phyloP scores from a whole-genome alignment of 2,113 vertebrate genomes.

The Sardina pilchardus region DNA sequence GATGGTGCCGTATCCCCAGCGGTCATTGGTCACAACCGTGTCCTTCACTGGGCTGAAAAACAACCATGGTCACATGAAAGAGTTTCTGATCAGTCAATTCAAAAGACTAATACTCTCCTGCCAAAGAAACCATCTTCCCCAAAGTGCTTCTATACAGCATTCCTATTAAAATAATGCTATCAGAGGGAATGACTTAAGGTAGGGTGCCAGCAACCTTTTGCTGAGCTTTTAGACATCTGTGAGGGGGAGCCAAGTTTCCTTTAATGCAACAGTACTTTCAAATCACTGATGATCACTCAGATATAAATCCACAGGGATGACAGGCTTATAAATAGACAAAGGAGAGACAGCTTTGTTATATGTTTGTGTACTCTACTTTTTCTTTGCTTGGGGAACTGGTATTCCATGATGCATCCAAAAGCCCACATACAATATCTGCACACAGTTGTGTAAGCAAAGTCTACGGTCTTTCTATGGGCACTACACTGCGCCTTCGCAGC shows the following conservation, averaged over 20 bases:
- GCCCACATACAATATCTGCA: neutral
- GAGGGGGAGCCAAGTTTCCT: neutral
- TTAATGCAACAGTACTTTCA: neutral
- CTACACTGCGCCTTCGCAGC: neutral
- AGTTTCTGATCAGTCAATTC: neutral
- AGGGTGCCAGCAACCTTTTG: neutral
- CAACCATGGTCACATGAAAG: neutral
- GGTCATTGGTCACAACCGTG: constrained; percentile 92
- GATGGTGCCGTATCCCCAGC: constrained; percentile 83
- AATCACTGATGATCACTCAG: neutral
- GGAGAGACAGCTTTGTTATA: neutral
- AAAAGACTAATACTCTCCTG: neutral
- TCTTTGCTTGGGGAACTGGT: neutral
- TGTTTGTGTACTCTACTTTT: neutral
- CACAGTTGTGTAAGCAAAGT: neutral
- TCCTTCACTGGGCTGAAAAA: constrained; percentile 83
- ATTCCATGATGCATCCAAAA: neutral
- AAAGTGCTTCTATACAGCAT: neutral
- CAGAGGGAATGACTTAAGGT: neutral
- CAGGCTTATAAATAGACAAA: neutral
- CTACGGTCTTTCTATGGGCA: neutral
- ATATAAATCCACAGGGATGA: neutral
- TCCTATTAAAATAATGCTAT: neutral
- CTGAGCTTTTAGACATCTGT: neutral
- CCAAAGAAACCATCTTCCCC: constrained; percentile 11